Evolutionary conservation across 2,888 invertebrate species (phyloP), one percentile per base, ranked within the genome.

Genomic region (Carcina quercana): DNA sequence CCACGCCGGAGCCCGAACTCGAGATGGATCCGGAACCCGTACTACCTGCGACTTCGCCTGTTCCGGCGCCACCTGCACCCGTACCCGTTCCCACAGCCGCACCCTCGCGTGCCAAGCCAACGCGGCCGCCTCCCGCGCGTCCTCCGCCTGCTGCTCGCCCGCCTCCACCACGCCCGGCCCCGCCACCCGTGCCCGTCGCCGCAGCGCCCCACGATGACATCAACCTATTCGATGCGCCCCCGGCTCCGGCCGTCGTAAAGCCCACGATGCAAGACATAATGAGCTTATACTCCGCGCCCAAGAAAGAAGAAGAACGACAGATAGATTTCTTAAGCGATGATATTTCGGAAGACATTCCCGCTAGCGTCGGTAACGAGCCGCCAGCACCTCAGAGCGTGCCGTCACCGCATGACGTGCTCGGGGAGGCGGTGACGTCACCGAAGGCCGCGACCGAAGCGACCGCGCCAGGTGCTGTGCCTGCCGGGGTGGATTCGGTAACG

Each of bases 1-100:
- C 94, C 2, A 94, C 94, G 1, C 93, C 76, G 11, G 92, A 71
- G 86, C 91, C 38, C 72, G 87, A 78, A 14, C 38, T 22, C 26
- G 30, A 35, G 27, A 12, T 21, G 70, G 34, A 67, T 66, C 70
- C 37, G 30, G 32, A 14, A 31, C 33, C 71, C 36, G 30, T 28
- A 5, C 32, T 32, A 2, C 38, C 32, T n/a, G 27, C 50, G 14
- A 38, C 52, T 3, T 52, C 59, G 5, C 62, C 61, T 7, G 34
- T 34, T 5, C 37, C 39, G 1, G 30, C 34, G 8, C 30, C 72
- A 20, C n/a, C n/a, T n/a, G 28, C 50, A 15, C 40, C 53, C 2
- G 53, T 58, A 6, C 63, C 61, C n/a, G 33, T 30, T 7, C 34
- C 29, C 4, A 53, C 59, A 5, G 63, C 61, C n/a, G 27, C 28